Conservation (phyloP, 2,797 vertebrate genomes). For the Helarctos malayanus region DNA sequence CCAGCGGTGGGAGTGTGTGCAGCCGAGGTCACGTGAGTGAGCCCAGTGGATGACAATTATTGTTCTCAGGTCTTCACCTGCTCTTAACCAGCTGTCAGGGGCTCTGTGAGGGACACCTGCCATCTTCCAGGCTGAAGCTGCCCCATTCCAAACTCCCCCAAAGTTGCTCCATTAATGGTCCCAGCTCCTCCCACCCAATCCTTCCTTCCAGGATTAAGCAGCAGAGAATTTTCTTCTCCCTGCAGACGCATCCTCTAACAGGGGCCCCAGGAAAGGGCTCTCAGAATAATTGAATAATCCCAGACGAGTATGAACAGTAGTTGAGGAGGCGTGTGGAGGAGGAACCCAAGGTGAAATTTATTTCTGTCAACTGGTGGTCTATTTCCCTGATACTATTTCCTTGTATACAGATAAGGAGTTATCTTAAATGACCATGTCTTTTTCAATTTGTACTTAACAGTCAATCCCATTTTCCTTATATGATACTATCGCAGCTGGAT, state of each 20-base stretch:
- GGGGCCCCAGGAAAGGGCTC: constrained; percentile 34
- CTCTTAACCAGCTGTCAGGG: not conserved
- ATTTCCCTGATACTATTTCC: constrained; percentile 91
- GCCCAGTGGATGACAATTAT: too few species aligned
- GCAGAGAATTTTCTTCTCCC: not conserved
- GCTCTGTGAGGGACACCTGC: not conserved
- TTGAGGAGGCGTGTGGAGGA: constrained; percentile 67
- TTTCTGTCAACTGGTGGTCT: constrained; percentile 91
- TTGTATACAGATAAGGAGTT: constrained; percentile 96
- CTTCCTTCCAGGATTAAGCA: not conserved
- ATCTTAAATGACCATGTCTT: constrained; percentile 98
- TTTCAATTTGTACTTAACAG: constrained; percentile 96
- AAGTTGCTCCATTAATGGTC: not conserved
- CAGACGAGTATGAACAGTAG: constrained; percentile 33
- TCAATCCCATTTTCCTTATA: constrained; percentile 92
- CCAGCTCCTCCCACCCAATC: not conserved
- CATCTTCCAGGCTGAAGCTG: not conserved
- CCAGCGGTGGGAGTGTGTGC: rapidly evolving
- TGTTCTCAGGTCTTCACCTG: not conserved
- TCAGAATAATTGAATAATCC: constrained; percentile 69
- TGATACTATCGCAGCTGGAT: constrained; percentile 91
- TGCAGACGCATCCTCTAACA: not conserved
- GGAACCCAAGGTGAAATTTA: constrained; percentile 88
- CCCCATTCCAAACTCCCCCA: not conserved
- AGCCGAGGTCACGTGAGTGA: not conserved